These are phyloP conservation scores for Nautilus pompilius DNA, from an alignment of 1,140 invertebrate genomes.

Conservation along the genomic window DNA sequence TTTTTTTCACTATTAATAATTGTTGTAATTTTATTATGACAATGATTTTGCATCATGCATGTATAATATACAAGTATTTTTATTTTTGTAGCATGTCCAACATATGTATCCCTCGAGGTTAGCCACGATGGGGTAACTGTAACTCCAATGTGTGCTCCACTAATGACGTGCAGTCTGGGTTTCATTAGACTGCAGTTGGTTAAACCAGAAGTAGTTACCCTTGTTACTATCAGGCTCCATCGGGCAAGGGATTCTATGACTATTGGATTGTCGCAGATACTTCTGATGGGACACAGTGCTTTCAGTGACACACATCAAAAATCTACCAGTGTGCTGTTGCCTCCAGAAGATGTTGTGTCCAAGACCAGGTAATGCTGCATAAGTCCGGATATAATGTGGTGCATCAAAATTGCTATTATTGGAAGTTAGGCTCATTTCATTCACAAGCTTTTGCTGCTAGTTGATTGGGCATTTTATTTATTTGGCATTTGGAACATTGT, in stretches of 20 bases:
- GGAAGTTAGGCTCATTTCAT: too few relatives aligned
- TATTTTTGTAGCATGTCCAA: conserved; percentile 70
- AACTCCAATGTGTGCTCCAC: conserved; percentile 68
- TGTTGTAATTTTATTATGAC: background rate
- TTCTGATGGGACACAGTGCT: conserved; percentile 77
- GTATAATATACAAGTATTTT: conserved; percentile 21
- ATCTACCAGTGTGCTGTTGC: conserved; percentile 44
- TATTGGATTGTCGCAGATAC: conserved; percentile 82
- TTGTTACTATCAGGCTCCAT: conserved; percentile 66
- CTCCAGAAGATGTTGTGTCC: conserved; percentile 47
- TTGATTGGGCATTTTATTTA: too few relatives aligned
- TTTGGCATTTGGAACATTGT: too few relatives aligned
- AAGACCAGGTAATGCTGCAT: conserved; percentile 37
- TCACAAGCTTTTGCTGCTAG: too few relatives aligned
- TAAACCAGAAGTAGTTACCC: conserved; percentile 71
- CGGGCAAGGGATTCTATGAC: conserved; percentile 83
- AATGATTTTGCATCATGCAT: background rate
- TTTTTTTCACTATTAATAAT: background rate
- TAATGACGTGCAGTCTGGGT: conserved; percentile 79
- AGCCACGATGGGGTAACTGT: conserved; percentile 61
- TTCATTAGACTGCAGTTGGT: conserved; percentile 78
- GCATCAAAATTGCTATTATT: too few relatives aligned
- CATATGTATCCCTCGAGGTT: conserved; percentile 80
- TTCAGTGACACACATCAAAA: conserved; percentile 62
- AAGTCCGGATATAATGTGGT: too few relatives aligned